Percentiles rank a stretch among this genome's conserved stretches.
Conservation (phyloP, 2,113 vertebrate genomes). For the Leucopsar rothschildi region DNA sequence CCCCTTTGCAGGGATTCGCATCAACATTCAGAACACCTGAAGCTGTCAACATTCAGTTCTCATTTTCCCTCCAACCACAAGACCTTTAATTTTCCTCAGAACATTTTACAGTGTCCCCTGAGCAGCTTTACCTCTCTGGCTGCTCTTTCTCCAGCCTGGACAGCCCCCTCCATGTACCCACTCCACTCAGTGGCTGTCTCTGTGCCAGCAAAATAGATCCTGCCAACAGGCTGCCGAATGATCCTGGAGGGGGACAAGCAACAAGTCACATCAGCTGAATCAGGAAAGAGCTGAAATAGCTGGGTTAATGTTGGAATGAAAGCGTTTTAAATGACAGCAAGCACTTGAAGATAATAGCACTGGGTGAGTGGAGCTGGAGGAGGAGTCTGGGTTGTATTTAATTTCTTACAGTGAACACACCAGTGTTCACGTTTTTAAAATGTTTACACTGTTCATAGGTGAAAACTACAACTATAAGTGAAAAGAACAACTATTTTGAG, state of each 20-base stretch:
- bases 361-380: neutral
- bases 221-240: conserved; percentile 85
- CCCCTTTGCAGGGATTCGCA: neutral
- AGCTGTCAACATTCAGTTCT: neutral
- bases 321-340: neutral
- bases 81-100: neutral
- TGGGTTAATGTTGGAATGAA: neutral
- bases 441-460: rapidly evolving
- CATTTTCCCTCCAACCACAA: neutral
- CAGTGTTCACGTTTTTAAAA: neutral
- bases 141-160: conserved; percentile 93
- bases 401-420: neutral
- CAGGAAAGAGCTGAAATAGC: neutral
- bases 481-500: neutral
- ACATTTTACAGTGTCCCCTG: neutral
- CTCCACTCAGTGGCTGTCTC: conserved; percentile 97
- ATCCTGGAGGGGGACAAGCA: conserved; percentile 71
- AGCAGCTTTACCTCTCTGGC: conserved; percentile 83
- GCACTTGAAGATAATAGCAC: neutral
- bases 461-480: neutral
- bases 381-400: neutral
- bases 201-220: conserved; percentile 91
- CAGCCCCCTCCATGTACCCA: conserved; percentile 95
- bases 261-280: neutral
- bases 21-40: neutral